A percentile compares a stretch with the other conserved stretches of the same genome.
Evolutionary conservation across 2,888 invertebrate species (phyloP).

Genomic region (Meandrusa payeni): DNA sequence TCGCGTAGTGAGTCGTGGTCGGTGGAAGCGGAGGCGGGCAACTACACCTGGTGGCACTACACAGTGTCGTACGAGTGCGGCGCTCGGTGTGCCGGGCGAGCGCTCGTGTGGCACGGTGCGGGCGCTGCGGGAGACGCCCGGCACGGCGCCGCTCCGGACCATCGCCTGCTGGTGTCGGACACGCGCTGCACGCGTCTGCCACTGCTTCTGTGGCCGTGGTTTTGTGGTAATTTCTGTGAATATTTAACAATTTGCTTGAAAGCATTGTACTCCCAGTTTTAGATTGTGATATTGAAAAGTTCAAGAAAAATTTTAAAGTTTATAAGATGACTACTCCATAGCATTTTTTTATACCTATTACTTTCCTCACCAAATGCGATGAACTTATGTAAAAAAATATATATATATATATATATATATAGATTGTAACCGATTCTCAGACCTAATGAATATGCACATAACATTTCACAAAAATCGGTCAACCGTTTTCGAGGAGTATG

Average conservation of each 20-base stretch:
- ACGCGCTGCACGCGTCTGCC: conserved; percentile 36
- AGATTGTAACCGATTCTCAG: no score
- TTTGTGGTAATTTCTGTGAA: conserved; percentile 38
- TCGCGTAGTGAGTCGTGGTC: conserved; percentile 40
- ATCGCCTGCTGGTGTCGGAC: conserved; percentile 34
- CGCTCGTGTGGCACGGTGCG: conserved; percentile 32
- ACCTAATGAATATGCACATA: no score
- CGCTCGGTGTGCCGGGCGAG: conserved; percentile 43
- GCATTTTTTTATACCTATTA: no score
- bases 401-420: no score
- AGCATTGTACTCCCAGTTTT: background rate
- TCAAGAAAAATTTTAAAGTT: no score
- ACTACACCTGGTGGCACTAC: conserved; percentile 53
- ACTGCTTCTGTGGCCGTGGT: conserved; percentile 41
- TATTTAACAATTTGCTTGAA: background rate
- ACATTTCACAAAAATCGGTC: no score
- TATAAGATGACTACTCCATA: no score
- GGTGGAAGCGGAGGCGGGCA: conserved; percentile 46
- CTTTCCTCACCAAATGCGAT: background rate
- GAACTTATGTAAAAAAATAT: background rate
- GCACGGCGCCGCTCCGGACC: conserved; percentile 28
- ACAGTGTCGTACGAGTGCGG: conserved; percentile 47
- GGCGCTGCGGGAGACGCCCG: conserved; percentile 27
- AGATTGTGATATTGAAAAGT: background rate
- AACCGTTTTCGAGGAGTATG: no score